Percentiles rank a stretch among this genome's conserved stretches.
phyloP scores from a whole-genome alignment of 2,113 vertebrate species.

The Monarcha castaneiventris region DNA sequence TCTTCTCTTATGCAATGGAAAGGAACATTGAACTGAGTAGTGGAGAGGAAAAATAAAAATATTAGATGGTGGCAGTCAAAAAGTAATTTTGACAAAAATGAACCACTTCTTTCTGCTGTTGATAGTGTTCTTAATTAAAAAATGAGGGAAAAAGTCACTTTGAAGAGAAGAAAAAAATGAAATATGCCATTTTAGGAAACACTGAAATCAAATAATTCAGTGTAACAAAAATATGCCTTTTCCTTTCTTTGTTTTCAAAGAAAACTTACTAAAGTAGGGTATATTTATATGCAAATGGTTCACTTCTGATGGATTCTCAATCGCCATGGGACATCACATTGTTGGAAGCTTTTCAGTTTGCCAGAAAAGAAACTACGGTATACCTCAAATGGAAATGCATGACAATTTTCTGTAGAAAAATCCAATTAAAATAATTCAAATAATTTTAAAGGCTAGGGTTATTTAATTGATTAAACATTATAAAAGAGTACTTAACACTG shows the following conservation, averaged over 20 bases:
- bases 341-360: background rate
- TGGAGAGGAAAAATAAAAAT: background rate
- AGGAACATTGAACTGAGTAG: background rate
- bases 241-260: background rate
- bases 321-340: background rate
- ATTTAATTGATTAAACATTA: background rate
- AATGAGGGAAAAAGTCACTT: background rate
- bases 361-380: background rate
- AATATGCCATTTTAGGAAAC: background rate
- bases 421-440: background rate
- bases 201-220: background rate
- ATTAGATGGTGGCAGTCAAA: background rate
- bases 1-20: constrained; percentile 25
- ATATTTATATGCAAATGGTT: background rate
- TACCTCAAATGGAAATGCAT: background rate
- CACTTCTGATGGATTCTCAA: background rate
- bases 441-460: background rate
- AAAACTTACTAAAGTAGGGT: background rate
- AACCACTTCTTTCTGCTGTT: background rate
- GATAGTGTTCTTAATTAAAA: background rate
- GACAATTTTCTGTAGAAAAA: background rate
- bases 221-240: background rate
- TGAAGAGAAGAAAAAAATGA: background rate
- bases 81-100: background rate
- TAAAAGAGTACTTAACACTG: background rate